Percentiles rank a stretch among this genome's conserved stretches.
Evolutionary conservation across 1,140 invertebrate genomes (phyloP).

Genomic region (Diprion similis): DNA sequence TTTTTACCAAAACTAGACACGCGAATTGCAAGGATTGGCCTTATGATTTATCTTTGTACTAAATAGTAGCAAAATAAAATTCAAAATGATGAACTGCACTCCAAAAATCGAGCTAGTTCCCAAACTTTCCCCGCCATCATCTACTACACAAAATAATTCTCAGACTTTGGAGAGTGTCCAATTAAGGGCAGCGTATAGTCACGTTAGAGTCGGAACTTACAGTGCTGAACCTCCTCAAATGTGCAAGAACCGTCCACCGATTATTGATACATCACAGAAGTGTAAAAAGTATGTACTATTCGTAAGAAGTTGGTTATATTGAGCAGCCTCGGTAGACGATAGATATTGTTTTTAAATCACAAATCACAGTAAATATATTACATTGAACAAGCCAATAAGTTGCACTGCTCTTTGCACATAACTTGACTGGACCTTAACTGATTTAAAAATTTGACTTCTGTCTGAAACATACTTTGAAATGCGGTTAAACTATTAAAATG

Average conservation of each 20-base stretch:
- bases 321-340: neutral
- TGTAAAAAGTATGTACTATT: conserved; percentile 52
- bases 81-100: no score
- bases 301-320: neutral
- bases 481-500: no score
- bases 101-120: conserved; percentile 57
- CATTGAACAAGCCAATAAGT: neutral
- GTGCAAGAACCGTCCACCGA: conserved; percentile 39
- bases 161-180: conserved; percentile 55
- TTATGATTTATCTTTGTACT: no score
- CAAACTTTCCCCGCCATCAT: conserved; percentile 37
- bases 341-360: no score
- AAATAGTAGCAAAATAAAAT: no score
- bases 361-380: neutral
- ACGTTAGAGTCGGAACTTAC: conserved; percentile 55
- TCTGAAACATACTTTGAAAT: no score
- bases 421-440: neutral
- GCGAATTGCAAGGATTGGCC: no score
- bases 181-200: conserved; percentile 52
- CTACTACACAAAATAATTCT: conserved; percentile 52
- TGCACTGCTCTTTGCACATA: neutral
- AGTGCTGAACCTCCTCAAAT: neutral
- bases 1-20: no score
- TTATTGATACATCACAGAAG: conserved; percentile 48
- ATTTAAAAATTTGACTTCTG: neutral